phyloP scores from a whole-genome alignment of 2,113 vertebrate genomes.

The Aviceda subcristata region DNA sequence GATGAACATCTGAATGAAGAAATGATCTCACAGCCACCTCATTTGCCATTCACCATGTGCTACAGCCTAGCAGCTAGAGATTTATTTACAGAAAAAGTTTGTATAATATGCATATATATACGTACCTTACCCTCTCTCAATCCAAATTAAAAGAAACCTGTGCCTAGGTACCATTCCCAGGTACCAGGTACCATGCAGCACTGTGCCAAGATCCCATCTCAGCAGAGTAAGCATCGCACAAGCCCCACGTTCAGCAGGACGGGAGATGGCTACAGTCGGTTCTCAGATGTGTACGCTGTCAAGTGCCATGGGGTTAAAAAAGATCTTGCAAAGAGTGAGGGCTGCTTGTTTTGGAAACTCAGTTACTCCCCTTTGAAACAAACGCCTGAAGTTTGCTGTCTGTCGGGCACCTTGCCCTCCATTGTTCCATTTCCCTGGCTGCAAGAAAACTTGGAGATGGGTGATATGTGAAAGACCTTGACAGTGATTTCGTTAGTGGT shows the following conservation, averaged over 20 bases:
- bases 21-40: rapidly evolving
- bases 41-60: rapidly evolving
- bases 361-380: not conserved
- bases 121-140: not conserved
- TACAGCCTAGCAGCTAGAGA: not conserved
- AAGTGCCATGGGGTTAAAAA: not conserved
- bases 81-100: not conserved
- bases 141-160: not conserved
- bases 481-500: rapidly evolving
- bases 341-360: not conserved
- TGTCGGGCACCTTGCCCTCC: not conserved
- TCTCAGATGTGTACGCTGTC: not conserved
- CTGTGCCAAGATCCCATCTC: not conserved
- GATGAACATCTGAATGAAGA: not conserved
- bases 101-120: not conserved
- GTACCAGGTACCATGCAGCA: not conserved
- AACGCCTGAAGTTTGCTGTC: not conserved
- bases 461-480: rapidly evolving
- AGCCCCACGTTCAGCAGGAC: not conserved
- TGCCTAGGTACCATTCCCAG: not conserved
- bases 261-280: not conserved
- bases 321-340: not conserved
- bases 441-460: not conserved
- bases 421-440: not conserved
- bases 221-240: rapidly evolving